Evolutionary conservation across 2,888 invertebrate genomes (phyloP).

Genomic region (Nymphalis urticae): DNA sequence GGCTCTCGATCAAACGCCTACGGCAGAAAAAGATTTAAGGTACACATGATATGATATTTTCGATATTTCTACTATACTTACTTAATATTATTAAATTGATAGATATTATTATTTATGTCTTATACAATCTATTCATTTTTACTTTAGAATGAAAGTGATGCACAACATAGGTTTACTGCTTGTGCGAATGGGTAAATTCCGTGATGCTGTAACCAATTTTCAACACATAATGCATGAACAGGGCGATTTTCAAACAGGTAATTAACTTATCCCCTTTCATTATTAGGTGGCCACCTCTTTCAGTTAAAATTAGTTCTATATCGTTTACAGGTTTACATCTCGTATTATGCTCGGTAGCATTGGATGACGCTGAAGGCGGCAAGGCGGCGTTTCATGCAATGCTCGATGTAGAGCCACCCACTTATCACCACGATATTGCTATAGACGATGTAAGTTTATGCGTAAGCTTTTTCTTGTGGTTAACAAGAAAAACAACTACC

Average conservation of each 20-base stretch:
- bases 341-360: constrained; percentile 92
- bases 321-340: constrained; percentile 88
- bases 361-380: constrained; percentile 96
- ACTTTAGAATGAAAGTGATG: constrained; percentile 93
- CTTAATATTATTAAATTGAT: neutral
- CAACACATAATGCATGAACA: constrained; percentile 99
- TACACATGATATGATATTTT: constrained; percentile 49
- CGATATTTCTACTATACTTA: neutral
- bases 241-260: constrained; percentile 90
- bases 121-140: neutral
- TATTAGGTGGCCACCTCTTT: neutral
- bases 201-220: constrained; percentile 97
- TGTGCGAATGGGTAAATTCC: constrained; percentile 97
- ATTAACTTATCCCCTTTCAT: neutral
- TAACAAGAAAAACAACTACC: too few species aligned
- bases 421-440: constrained; percentile 70
- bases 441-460: constrained; percentile 64
- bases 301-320: neutral
- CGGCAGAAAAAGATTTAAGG: constrained; percentile 95
- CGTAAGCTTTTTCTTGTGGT: neutral
- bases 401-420: constrained; percentile 88
- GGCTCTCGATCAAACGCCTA: constrained; percentile 98
- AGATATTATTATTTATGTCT: neutral
- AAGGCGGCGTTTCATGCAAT: constrained; percentile 94
- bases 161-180: constrained; percentile 98